phyloP scores from a whole-genome alignment of 2,113 vertebrate genomes.

The Trichechus manatus region DNA sequence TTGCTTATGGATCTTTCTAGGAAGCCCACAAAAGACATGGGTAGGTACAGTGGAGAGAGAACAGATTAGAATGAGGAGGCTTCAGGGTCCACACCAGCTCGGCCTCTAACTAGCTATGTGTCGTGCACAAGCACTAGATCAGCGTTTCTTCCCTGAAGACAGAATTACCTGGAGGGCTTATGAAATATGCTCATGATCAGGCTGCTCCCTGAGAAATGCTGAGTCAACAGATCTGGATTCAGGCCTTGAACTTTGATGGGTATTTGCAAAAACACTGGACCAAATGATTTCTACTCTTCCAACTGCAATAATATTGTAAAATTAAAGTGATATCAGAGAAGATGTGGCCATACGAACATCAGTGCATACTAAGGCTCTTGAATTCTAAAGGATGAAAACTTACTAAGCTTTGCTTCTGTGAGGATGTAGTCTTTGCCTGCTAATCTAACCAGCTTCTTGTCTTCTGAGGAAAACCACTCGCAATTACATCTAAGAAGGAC shows the following conservation, averaged over 20 bases:
- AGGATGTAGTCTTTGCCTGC: neutral
- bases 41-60: neutral
- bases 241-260: neutral
- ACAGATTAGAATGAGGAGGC: neutral
- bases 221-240: neutral
- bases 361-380: neutral
- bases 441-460: slow-evolving; percentile 13
- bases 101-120: neutral
- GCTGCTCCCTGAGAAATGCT: neutral
- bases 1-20: neutral
- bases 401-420: neutral
- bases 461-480: slow-evolving; percentile 1
- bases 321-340: slow-evolving; percentile 44
- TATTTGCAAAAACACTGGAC: neutral
- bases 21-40: neutral
- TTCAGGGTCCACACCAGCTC: neutral
- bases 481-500: neutral
- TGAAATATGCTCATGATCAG: too few species aligned
- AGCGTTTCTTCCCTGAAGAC: neutral
- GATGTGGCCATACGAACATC: neutral
- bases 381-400: neutral
- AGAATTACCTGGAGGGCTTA: neutral
- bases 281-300: neutral
- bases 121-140: neutral
- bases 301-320: slow-evolving; percentile 11